Base-by-base conservation (phyloP, 2,113 vertebrate species). In the Anhinga rufa region DNA sequence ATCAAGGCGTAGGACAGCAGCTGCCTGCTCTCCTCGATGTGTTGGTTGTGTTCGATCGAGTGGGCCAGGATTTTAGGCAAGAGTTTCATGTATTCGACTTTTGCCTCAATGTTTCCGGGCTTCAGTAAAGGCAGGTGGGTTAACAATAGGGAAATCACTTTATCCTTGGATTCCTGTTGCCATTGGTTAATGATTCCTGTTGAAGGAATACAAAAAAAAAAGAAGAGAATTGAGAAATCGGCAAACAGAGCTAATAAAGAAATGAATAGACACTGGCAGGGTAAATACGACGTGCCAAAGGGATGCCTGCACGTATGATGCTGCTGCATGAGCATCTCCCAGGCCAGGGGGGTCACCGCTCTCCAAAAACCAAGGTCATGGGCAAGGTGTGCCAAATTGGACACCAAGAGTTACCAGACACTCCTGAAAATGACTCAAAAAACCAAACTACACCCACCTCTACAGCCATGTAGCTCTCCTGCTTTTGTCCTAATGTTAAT, bases 1-100 rank as follows among this genome's bases (percentile, higher is more conserved):
- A 99, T 99, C 97, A 99, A 98, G 72, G 99, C 99, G 6, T 99
- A 99, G 93, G 99, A 99, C 42, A 99, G 98, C 87, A 99, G 98
- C 97, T 99, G 99, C 83, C 99, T 98, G 90, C 99, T 99, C 98
- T 99, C 99, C 97, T 99, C 99, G 40, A 99, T 98, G 97, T 99
- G 99, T 81, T 99, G 99, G 96, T 99, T 99, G 91, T 99, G 99
- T 94, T 99, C 99, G 13, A 99, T 99, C 3, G 99, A 99, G 98
- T 99, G 99, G 3, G 99, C 98, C 98, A 99, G 98, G 97, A 99
- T 99, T 90, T 99, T 98, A 32, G 99, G 99, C 93, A 99, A 98
- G 88, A 99, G 98, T 83, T 99, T 99, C 99, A 99, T 99, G 98
- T 99, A 99, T 92, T 99, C 99, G 14, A 98, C 98, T 97, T 99